Conservation (phyloP, 2,888 invertebrate species). For the Nephrotoma appendiculata region DNA sequence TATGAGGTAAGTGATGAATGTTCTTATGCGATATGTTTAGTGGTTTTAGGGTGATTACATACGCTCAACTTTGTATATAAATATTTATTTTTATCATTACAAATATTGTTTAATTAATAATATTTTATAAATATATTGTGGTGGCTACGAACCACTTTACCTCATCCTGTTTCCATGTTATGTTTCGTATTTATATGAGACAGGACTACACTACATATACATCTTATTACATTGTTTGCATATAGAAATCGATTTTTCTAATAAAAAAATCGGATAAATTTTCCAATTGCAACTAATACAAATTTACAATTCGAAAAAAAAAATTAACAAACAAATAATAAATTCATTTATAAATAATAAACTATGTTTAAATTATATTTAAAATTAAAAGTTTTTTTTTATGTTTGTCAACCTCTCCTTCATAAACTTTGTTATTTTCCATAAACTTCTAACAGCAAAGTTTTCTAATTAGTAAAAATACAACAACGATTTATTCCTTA, state of each 20-base stretch:
- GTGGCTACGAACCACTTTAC: no score
- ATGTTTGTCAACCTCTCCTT: neutral
- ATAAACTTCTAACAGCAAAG: neutral
- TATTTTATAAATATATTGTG: no score
- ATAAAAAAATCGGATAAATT: no score
- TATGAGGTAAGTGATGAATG: slow-evolving; percentile 24
- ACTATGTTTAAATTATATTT: neutral
- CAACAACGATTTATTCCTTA: neutral
- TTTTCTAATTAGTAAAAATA: neutral
- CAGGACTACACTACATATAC: no score
- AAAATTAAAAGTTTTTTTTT: neutral
- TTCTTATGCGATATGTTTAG: neutral
- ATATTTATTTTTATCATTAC: no score
- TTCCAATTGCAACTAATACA: neutral
- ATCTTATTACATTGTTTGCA: no score
- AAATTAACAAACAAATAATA: neutral
- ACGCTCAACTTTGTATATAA: no score
- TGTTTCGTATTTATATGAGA: no score
- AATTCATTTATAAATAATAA: neutral
- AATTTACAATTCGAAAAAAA: neutral
- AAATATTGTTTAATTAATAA: no score
- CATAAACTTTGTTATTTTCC: neutral
- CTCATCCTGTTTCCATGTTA: no score
- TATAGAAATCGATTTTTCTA: no score
- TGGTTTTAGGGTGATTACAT: no score